These are phyloP conservation scores for Nephila pilipes DNA, from an alignment of 1,140 invertebrate genomes.

Conservation along the genomic window DNA sequence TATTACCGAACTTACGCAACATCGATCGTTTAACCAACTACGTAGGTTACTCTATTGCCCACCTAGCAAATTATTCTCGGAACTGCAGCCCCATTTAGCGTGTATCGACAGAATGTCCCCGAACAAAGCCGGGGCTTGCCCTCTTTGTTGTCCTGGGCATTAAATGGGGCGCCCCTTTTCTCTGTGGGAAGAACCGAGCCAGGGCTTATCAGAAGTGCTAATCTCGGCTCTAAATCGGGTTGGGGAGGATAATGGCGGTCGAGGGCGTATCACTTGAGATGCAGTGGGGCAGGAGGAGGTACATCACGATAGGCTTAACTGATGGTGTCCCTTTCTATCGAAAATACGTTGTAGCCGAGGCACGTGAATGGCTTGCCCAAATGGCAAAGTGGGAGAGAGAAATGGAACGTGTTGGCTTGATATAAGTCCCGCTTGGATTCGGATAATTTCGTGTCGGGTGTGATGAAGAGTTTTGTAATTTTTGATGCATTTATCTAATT, in stretches of 20 bases:
- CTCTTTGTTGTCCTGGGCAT: conserved; percentile 34
- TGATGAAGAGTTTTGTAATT: background rate
- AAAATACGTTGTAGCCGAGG: background rate
- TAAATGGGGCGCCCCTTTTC: conserved; percentile 11
- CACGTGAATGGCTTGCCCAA: background rate
- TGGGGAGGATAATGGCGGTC: conserved; percentile 17
- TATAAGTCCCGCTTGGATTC: background rate
- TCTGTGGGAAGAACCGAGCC: background rate
- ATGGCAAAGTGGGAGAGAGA: background rate
- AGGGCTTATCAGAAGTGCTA: conserved; percentile 33
- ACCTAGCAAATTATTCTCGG: background rate
- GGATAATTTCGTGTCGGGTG: background rate
- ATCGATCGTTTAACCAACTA: too few relatives aligned
- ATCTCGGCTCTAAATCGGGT: conserved; percentile 45
- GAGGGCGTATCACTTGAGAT: conserved; percentile 2
- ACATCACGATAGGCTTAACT: conserved; percentile 10
- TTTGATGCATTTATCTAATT: too few relatives aligned
- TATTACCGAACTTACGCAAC: too few relatives aligned
- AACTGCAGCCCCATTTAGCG: background rate
- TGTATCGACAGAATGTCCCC: conserved; percentile 4
- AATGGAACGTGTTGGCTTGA: conserved; percentile 23
- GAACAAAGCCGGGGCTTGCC: conserved; percentile 3
- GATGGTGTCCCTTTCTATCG: conserved; percentile 21
- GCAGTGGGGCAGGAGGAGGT: background rate
- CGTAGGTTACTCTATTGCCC: background rate